A percentile compares a stretch with the other conserved stretches of the same genome.
These are phyloP conservation scores for Homalodisca vitripennis DNA, from an alignment of 1,140 invertebrate genomes.

Conservation along the genomic window DNA sequence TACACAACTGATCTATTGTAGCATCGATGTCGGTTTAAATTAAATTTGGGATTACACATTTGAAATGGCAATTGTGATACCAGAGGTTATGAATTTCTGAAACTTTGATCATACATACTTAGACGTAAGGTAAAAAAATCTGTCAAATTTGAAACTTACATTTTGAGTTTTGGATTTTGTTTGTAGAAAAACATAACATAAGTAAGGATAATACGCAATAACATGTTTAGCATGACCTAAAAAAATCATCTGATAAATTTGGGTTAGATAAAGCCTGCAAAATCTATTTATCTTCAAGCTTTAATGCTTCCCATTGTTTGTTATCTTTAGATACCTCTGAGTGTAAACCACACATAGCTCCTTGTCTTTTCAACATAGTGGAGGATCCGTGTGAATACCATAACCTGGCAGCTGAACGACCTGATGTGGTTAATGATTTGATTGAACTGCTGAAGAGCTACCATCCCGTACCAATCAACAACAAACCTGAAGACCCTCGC, in stretches of 20 bases:
- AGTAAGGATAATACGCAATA: background rate
- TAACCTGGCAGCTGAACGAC: constrained; percentile 54
- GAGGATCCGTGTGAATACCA: constrained; percentile 75
- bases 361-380: constrained; percentile 72
- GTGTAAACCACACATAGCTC: constrained; percentile 55
- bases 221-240: background rate
- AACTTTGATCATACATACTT: no score
- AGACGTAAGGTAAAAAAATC: no score
- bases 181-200: background rate
- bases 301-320: no score
- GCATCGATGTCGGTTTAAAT: no score
- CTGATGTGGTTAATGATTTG: constrained; percentile 46
- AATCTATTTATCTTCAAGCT: no score
- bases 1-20: no score
- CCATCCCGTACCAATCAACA: constrained; percentile 44
- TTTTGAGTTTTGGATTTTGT: no score
- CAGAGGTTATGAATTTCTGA: no score
- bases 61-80: no score
- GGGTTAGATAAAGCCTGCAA: no score
- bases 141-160: background rate
- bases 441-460: background rate
- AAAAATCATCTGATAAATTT: background rate
- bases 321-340: background rate
- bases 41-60: no score
- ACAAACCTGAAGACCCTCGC: constrained; percentile 52